Evolutionary conservation across 2,113 vertebrate genomes (phyloP).

Genomic region (Capra hircus): DNA sequence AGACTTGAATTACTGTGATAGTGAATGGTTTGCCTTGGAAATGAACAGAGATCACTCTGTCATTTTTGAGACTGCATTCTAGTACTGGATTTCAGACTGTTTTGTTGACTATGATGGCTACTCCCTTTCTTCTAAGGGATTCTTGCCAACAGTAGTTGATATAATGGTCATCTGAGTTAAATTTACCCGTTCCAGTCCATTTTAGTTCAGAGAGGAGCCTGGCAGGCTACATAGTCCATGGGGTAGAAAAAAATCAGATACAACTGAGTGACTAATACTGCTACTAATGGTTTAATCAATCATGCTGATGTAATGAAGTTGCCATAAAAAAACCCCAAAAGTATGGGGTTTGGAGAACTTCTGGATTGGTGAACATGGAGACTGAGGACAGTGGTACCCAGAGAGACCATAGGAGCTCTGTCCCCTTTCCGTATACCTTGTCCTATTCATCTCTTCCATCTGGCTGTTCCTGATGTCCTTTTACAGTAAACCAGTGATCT

Average conservation of each 20-base stretch:
- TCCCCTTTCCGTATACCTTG: neutral
- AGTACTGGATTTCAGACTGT: neutral
- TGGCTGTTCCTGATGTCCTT: neutral
- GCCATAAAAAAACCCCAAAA: neutral
- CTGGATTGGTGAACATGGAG: neutral
- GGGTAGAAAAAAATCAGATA: neutral
- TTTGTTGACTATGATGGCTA: neutral
- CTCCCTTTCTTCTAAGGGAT: neutral
- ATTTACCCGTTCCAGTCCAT: neutral
- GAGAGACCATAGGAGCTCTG: neutral
- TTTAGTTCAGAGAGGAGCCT: neutral
- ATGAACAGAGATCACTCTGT: neutral
- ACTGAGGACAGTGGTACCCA: neutral
- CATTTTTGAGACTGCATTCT: neutral
- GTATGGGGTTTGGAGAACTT: neutral
- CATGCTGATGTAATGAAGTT: neutral
- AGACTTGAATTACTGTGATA: neutral
- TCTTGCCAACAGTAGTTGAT: neutral
- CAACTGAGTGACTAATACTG: neutral
- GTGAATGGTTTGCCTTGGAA: neutral
- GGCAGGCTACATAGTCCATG: neutral
- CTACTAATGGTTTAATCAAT: neutral
- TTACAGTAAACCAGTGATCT: neutral
- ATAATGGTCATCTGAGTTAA: neutral
- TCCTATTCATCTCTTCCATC: neutral